A percentile compares a stretch with the other conserved stretches of the same genome.
Evolutionary conservation across 1,140 invertebrate genomes (phyloP).

Genomic region (Ips typographus): DNA sequence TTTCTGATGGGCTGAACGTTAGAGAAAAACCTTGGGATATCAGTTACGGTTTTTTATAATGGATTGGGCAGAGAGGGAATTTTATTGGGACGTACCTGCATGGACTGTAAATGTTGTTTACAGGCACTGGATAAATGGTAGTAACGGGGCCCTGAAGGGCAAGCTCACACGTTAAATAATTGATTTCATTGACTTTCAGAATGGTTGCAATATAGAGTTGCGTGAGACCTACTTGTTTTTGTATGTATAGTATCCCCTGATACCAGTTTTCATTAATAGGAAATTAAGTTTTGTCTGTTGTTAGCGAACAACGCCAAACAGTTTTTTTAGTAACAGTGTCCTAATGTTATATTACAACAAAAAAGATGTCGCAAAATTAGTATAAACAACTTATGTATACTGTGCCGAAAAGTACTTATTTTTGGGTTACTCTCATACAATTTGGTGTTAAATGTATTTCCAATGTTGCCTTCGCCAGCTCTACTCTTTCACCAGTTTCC

Average conservation of each 20-base stretch:
- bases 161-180: constrained; percentile 2
- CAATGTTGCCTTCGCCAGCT: too few species aligned
- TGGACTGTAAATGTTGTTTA: neutral
- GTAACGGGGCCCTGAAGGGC: neutral
- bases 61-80: neutral
- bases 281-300: neutral
- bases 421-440: too few species aligned
- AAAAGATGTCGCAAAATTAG: too few species aligned
- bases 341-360: too few species aligned
- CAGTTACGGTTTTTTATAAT: constrained; percentile 9
- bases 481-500: too few species aligned
- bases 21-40: neutral
- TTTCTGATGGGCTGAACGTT: constrained; percentile 3
- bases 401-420: too few species aligned
- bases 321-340: too few species aligned
- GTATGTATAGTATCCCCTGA: constrained; percentile 11
- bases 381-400: too few species aligned
- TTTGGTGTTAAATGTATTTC: too few species aligned
- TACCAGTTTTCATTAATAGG: constrained; percentile 15
- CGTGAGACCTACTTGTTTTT: constrained; percentile 19
- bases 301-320: too few species aligned
- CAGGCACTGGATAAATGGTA: neutral
- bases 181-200: constrained; percentile 12
- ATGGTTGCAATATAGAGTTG: constrained; percentile 4
- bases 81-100: neutral